Evolutionary conservation across 2,797 vertebrate genomes (phyloP).

Genomic region (Diplodus puntazzo): DNA sequence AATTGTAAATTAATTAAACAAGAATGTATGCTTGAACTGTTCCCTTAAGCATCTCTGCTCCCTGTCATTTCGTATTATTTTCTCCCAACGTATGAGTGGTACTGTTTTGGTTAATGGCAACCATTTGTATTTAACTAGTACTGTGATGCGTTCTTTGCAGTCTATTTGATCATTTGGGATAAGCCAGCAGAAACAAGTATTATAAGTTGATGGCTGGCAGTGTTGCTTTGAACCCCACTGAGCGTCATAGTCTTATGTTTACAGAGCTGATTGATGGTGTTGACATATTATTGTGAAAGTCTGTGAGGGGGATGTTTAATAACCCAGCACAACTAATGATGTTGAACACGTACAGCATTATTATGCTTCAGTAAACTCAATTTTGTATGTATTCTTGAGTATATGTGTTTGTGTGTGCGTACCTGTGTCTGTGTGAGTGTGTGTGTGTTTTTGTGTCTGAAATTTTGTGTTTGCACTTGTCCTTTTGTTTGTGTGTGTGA

Average conservation of each 20-base stretch:
- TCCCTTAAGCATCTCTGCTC: not conserved
- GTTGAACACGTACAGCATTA: conserved; percentile 61
- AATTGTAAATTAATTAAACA: not conserved
- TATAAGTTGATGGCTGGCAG: not conserved
- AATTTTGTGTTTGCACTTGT: not conserved
- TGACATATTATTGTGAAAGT: conserved; percentile 68
- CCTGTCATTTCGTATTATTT: not conserved
- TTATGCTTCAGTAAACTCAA: conserved; percentile 41
- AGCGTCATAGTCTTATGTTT: conserved; percentile 45
- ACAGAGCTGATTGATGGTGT: conserved; percentile 64
- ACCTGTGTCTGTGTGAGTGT: not conserved
- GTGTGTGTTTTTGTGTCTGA: too few relatives aligned
- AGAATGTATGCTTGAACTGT: not conserved
- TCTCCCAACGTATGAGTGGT: not conserved
- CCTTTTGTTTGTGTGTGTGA: not conserved
- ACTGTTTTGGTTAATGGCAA: not conserved
- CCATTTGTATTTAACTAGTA: not conserved
- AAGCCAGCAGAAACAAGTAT: not conserved
- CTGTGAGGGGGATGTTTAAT: conserved; percentile 70
- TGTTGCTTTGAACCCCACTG: conserved; percentile 34
- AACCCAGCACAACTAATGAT: conserved; percentile 72
- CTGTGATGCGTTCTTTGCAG: not conserved
- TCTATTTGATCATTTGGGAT: not conserved
- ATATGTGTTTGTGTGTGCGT: conserved; percentile 18
- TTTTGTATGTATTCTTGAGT: conserved; percentile 10